Percentiles rank a stretch among this genome's conserved stretches.
Evolutionary conservation across 2,113 vertebrate species (phyloP).

Genomic region (Thalassoma bifasciatum): DNA sequence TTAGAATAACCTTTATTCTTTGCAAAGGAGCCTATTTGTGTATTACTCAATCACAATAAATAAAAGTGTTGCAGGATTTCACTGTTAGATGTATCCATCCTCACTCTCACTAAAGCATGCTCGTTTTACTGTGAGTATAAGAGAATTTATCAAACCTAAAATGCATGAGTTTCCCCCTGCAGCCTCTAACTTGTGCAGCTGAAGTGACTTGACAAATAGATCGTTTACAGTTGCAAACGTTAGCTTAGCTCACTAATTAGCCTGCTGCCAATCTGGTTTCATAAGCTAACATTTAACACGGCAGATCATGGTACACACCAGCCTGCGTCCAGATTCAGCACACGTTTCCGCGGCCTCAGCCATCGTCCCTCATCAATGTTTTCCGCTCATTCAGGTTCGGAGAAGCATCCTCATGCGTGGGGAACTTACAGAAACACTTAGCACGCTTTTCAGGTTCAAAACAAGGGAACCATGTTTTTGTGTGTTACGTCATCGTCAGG

Average conservation of each 20-base stretch:
- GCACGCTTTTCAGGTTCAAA: slow-evolving; percentile 86
- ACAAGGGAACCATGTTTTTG: slow-evolving; percentile 92
- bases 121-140: neutral
- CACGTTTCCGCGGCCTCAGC: slow-evolving; percentile 89
- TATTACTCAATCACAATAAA: neutral
- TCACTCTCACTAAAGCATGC: neutral
- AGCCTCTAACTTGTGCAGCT: slow-evolving; percentile 18
- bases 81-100: neutral
- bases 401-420: slow-evolving; percentile 56
- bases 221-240: slow-evolving; percentile 30
- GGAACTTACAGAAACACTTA: slow-evolving; percentile 84
- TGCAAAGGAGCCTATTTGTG: neutral
- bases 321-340: slow-evolving; percentile 92
- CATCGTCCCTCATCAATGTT: slow-evolving; percentile 83
- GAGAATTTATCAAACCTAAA: neutral
- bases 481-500: slow-evolving; percentile 88
- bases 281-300: slow-evolving; percentile 64
- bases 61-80: slow-evolving; percentile 19
- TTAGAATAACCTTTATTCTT: neutral
- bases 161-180: neutral
- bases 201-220: slow-evolving; percentile 43
- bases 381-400: slow-evolving; percentile 80
- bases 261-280: slow-evolving; percentile 60
- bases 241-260: slow-evolving; percentile 79
- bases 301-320: slow-evolving; percentile 90